These are phyloP conservation scores for Ophiothrix spiculata DNA, from an alignment of 35 echinoderm and acorn worm genomes.

Conservation along the genomic window DNA sequence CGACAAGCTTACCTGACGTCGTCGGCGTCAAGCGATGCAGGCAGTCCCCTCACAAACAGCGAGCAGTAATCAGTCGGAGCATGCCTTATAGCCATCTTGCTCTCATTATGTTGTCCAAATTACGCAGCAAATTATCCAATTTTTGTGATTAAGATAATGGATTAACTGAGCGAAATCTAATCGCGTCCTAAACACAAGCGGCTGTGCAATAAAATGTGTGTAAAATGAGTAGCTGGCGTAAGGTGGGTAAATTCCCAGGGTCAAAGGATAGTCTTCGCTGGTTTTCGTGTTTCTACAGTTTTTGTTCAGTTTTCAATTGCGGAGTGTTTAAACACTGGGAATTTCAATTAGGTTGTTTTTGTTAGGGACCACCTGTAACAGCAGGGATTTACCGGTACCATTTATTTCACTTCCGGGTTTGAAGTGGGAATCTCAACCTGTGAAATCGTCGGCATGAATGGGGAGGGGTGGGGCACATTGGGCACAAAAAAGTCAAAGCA, in stretches of 20 bases:
- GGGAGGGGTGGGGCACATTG: too few species aligned
- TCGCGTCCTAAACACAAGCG: too few species aligned
- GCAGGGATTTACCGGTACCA: too few species aligned
- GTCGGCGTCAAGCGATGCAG: neutral
- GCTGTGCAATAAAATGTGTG: too few species aligned
- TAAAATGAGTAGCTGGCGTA: too few species aligned
- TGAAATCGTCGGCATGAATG: too few species aligned
- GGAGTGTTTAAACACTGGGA: neutral
- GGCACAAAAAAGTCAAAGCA: too few species aligned
- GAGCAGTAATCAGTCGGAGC: neutral
- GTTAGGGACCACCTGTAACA: neutral
- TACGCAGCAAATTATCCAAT: too few species aligned
- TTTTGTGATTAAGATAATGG: too few species aligned
- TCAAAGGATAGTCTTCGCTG: neutral
- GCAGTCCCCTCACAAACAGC: neutral
- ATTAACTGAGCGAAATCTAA: too few species aligned
- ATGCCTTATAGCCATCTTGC: neutral
- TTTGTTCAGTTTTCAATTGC: neutral
- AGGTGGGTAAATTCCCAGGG: neutral
- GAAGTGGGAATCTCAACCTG: too few species aligned
- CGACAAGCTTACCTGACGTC: neutral
- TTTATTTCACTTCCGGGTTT: too few species aligned
- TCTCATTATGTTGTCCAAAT: neutral
- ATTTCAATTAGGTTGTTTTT: conserved; percentile 8
- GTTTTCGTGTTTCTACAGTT: neutral